Base-by-base conservation (phyloP, 2,797 vertebrate genomes). In the Pagetopsis macropterus region DNA sequence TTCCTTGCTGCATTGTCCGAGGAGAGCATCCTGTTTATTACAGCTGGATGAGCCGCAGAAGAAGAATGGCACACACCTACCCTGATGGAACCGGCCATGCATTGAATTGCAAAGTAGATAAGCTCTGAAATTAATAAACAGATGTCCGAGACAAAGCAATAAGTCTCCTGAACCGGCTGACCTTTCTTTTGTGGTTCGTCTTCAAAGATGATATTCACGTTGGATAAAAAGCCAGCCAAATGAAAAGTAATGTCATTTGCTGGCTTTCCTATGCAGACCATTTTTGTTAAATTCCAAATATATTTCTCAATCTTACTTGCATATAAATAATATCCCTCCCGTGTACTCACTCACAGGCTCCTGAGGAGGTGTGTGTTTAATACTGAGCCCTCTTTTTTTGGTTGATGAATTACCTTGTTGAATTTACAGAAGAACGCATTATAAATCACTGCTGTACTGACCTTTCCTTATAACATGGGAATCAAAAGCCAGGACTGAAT, bases 361-460 rank as follows among this genome's bases (percentile, higher is more conserved):
- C 46, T 46, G 51, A 83, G 74, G 65, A 87, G 69, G 74, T 59
- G 84, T 72, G 83, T 78, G 52, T 90, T 90, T 90, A 88, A 89
- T 85, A 88, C 63, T 44, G 70, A 57, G 64, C 76, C 79, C 58
- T 67, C 48, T 77, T 50, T 70, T 31, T 74, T 54, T 75, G 65
- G 12, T 72, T 93, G 92, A 93, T 90, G 87, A 89, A 93, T 93
- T 83, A 87, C 88, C 70, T 75, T 81, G 82, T 83, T 87, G 88
- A 82, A 84, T 92, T 91, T 91, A 91, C 86, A 67, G 84, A 70
- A 77, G 77, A 78, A 73, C 4, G 15, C 63, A 75, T 87, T 87
- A 89, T 93, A 93, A 93, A 94, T 94, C 91, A 92, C 71, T 3
- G 78, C 84, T 57, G 78, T 23, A 55, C 76, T 91, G 90, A 92